A percentile compares a stretch with the other conserved stretches of the same genome.
These are phyloP conservation scores for Drepana falcataria DNA, from an alignment of 2,888 invertebrate species.

Conservation along the genomic window DNA sequence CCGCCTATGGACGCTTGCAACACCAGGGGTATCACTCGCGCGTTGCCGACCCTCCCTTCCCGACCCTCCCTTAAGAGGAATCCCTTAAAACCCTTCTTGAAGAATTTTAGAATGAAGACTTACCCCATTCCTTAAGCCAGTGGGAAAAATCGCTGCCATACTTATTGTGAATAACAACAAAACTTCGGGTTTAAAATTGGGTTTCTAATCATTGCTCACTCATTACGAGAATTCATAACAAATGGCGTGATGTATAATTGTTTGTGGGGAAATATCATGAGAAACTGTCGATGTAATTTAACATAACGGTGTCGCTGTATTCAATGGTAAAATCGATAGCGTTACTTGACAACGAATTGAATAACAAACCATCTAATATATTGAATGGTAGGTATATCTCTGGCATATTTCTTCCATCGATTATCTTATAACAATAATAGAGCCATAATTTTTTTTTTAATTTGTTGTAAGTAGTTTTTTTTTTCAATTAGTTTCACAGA, in stretches of 20 bases:
- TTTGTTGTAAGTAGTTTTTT: no score
- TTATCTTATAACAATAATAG: no score
- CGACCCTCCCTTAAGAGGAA: no score
- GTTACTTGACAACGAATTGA: constrained; percentile 63
- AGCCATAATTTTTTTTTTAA: no score
- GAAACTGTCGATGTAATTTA: constrained; percentile 3
- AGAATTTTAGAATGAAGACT: constrained; percentile 13
- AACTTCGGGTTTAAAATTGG: constrained; percentile 5
- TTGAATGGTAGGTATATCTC: constrained; percentile 4
- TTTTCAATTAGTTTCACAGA: no score
- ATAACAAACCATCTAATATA: constrained; percentile 28
- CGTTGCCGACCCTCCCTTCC: no score
- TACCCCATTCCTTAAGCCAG: constrained; percentile 59
- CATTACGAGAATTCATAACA: not conserved
- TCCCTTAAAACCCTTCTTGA: no score
- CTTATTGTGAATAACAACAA: not conserved
- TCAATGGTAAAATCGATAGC: constrained; percentile 53
- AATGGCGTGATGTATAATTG: constrained; percentile 9
- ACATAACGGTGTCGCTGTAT: constrained; percentile 10
- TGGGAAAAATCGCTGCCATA: constrained; percentile 63
- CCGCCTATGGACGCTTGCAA: no score
- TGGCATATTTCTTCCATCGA: not conserved
- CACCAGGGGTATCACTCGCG: no score
- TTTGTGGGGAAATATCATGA: not conserved
- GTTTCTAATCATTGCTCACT: constrained; percentile 1